Conservation (phyloP, 2,888 invertebrate species). For the Exephanes ischioxanthus region DNA sequence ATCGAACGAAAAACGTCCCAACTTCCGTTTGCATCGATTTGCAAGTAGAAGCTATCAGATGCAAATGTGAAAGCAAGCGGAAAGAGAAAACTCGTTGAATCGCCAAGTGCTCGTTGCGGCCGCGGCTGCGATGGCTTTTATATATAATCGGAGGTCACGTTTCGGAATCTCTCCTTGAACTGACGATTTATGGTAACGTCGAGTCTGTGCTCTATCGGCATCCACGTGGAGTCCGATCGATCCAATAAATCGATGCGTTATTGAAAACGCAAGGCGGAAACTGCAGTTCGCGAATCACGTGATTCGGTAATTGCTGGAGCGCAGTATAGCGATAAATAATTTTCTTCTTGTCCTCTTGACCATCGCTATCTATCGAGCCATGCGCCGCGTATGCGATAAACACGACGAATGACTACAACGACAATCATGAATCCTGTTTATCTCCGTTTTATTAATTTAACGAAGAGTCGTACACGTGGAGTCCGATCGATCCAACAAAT, state of each 20-base stretch:
- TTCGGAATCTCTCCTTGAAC: conserved; percentile 53
- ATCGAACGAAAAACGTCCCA: neutral
- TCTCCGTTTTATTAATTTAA: too few relatives aligned
- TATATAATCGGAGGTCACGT: conserved; percentile 51
- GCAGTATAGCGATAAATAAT: neutral
- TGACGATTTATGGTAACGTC: conserved; percentile 8
- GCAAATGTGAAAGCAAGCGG: neutral
- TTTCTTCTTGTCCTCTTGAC: neutral
- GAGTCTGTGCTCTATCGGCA: conserved; percentile 13
- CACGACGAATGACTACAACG: too few relatives aligned
- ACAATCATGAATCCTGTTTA: too few relatives aligned
- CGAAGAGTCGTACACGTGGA: neutral
- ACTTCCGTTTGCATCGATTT: conserved; percentile 47
- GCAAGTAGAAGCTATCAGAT: conserved; percentile 13
- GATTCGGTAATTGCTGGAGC: neutral
- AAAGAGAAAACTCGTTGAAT: neutral
- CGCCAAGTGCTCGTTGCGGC: conserved; percentile 2
- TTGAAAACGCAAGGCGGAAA: neutral
- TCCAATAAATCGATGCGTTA: neutral
- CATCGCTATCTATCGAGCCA: too few relatives aligned
- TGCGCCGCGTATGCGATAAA: too few relatives aligned
- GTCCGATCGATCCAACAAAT: neutral
- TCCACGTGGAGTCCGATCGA: conserved; percentile 25
- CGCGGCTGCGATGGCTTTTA: conserved; percentile 21
- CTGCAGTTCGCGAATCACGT: neutral